phyloP scores from a whole-genome alignment of 92 coral and sea anemone species.

The Desmophyllum pertusum region DNA sequence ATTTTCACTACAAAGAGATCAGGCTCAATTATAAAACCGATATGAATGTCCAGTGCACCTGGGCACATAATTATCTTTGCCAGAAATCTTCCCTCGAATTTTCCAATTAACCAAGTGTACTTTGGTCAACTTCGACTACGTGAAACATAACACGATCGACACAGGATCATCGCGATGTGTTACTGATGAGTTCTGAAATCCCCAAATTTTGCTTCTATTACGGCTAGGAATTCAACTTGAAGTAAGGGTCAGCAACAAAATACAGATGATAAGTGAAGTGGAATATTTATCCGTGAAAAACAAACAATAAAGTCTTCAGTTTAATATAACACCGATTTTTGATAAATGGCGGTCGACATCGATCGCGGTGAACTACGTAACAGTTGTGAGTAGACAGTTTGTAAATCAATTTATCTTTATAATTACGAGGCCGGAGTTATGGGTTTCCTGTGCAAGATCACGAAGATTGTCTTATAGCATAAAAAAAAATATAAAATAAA shows the following conservation, averaged over 20 bases:
- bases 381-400: not conserved
- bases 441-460: no score
- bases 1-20: not conserved
- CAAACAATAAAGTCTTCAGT: not conserved
- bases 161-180: not conserved
- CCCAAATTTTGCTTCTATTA: not conserved
- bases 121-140: no score
- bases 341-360: not conserved
- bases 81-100: slow-evolving; percentile 1
- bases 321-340: not conserved
- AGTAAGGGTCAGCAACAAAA: not conserved
- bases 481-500: no score
- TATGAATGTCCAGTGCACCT: not conserved
- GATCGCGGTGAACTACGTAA: not conserved
- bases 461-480: no score
- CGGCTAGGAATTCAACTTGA: not conserved
- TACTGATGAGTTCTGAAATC: not conserved
- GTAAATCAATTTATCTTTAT: no score
- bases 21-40: not conserved
- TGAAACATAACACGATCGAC: not conserved
- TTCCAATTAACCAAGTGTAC: slow-evolving; percentile 1
- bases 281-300: not conserved
- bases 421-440: no score
- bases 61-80: not conserved
- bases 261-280: not conserved